phyloP scores from a whole-genome alignment of 1,140 invertebrate species.

The Rhagoletis pomonella region DNA sequence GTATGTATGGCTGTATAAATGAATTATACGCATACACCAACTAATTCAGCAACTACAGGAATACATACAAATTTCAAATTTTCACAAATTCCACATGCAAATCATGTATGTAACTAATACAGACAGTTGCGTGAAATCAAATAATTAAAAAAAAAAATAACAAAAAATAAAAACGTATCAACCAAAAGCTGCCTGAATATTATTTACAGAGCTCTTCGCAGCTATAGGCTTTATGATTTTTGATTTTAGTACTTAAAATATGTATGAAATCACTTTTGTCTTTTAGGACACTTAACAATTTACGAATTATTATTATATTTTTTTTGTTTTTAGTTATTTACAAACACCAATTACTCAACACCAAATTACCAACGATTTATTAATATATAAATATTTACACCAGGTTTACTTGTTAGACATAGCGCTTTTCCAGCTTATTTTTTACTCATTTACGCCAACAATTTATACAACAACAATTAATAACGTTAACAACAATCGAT shows the following conservation, averaged over 20 bases:
- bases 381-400: conserved; percentile 47
- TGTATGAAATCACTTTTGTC: not conserved
- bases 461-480: conserved; percentile 44
- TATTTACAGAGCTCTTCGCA: not conserved
- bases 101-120: not conserved
- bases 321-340: not conserved
- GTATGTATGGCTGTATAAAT: not conserved
- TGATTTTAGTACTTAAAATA: conserved; percentile 11
- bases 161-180: not conserved
- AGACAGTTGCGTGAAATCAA: not conserved
- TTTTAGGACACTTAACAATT: not conserved
- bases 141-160: not conserved
- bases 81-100: not conserved
- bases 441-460: conserved; percentile 7
- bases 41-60: conserved; percentile 29
- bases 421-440: conserved; percentile 2
- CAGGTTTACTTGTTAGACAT: conserved; percentile 19
- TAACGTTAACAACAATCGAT: conserved; percentile 34
- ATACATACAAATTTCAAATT: not conserved
- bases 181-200: not conserved
- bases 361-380: not conserved
- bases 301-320: not conserved
- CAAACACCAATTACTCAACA: conserved; percentile 5
- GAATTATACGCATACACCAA: not conserved
- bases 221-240: not conserved